Base-by-base conservation (phyloP, 2,888 invertebrate genomes). In the Eledona agricola region DNA sequence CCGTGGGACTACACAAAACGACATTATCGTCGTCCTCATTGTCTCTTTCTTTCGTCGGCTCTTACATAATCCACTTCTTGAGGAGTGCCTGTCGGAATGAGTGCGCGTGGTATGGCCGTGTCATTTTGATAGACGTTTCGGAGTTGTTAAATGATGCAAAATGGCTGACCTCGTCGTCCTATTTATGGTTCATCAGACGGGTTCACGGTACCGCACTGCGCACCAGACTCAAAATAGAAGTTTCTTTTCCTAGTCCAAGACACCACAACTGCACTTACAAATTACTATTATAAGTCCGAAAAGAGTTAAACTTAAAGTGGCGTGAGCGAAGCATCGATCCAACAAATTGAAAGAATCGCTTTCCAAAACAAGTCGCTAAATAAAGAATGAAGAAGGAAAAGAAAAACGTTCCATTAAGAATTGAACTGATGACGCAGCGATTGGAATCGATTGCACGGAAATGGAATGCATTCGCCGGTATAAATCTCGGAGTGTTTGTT, bases 181-280 rank as follows among this genome's bases (percentile, higher is more conserved):
- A 59, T 59, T 59, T 59, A 57, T 57, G 57, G 59, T 57, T 52
- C 55, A 52, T 55, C 34, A 49, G 43, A 42, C 34, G 55, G 52
- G 57, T 54, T 57, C 54, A 51, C 38, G 31, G 49, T 38, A 46
- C 46, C 43, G 35, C 51, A 51, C 35, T 51, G 40, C 51, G 37
- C 45, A 51, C 31, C 31, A 17, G 10, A 19, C 43, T 51, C 7
- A 29, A 45, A 50, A 50, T 50, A 50, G 37, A n/a, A n/a, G n/a
- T n/a, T n/a, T n/a, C n/a, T n/a, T n/a, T n/a, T n/a, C n/a, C n/a
- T n/a, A n/a, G n/a, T n/a, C n/a, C n/a, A n/a, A n/a, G n/a, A n/a
- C n/a, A n/a, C n/a, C n/a, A n/a, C n/a, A n/a, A n/a, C n/a, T n/a
- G n/a, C n/a, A n/a, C n/a, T n/a, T n/a, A n/a, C n/a, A n/a, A n/a